These are phyloP conservation scores for Calliopsis andreniformis DNA, from an alignment of 1,140 invertebrate species.

Conservation along the genomic window DNA sequence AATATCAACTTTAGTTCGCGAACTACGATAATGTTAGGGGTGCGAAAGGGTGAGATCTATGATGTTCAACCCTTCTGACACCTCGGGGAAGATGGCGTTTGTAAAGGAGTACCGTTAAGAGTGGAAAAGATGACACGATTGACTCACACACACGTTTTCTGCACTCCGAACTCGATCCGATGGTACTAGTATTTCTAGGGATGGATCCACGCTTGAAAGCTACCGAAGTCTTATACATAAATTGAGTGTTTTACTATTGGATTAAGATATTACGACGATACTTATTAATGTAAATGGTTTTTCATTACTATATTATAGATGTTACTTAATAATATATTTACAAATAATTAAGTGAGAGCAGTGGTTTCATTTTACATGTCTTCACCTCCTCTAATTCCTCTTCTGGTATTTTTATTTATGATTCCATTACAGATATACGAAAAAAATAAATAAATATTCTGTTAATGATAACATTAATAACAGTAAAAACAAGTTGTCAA, in stretches of 20 bases:
- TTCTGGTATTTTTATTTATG: no score
- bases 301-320: conserved; percentile 79
- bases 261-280: conserved; percentile 75
- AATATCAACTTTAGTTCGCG: conserved; percentile 42
- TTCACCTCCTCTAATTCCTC: background rate
- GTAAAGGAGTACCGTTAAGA: conserved; percentile 2
- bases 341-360: conserved; percentile 72
- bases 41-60: conserved; percentile 5
- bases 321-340: conserved; percentile 78
- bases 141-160: conserved; percentile 27
- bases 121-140: conserved; percentile 13
- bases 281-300: conserved; percentile 76
- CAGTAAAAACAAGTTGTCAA: no score
- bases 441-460: no score
- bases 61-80: no score
- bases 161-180: conserved; percentile 48
- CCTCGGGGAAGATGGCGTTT: no score
- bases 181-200: conserved; percentile 56
- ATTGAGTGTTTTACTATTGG: conserved; percentile 74
- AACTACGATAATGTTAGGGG: conserved; percentile 16
- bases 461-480: no score
- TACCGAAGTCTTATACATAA: conserved; percentile 69
- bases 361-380: conserved; percentile 55
- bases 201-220: conserved; percentile 59
- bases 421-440: no score